Conservation (phyloP, 2,113 vertebrate genomes). For the Gnathonemus echidnorhynchus region DNA sequence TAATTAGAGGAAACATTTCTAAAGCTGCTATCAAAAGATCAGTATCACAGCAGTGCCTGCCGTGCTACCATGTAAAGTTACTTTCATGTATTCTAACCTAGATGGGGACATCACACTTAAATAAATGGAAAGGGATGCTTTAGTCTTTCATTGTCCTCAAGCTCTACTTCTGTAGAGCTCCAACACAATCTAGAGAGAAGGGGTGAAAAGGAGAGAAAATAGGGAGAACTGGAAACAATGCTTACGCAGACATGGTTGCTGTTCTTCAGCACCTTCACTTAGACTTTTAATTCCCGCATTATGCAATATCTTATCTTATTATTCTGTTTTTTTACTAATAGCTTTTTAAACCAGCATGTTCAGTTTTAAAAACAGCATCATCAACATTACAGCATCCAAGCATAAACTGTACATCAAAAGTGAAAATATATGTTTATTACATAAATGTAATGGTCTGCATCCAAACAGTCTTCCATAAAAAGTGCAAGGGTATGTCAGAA, state of each 20-base stretch:
- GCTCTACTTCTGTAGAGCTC: background rate
- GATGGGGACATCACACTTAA: background rate
- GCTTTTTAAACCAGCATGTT: background rate
- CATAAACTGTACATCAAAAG: background rate
- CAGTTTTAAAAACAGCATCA: background rate
- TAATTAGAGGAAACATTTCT: background rate
- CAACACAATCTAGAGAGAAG: background rate
- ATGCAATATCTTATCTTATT: background rate
- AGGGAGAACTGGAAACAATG: background rate
- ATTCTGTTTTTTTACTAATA: background rate
- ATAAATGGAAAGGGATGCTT: background rate
- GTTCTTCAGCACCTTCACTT: background rate
- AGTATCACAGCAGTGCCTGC: background rate
- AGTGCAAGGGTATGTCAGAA: background rate
- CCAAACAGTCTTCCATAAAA: background rate
- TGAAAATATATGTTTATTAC: background rate
- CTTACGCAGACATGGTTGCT: background rate
- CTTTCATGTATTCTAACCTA: background rate
- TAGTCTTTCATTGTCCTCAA: background rate
- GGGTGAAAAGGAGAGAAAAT: background rate
- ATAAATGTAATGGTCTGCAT: background rate
- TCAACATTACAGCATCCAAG: background rate
- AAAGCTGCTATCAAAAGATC: background rate
- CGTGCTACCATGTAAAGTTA: background rate
- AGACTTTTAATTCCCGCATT: background rate